Conservation (phyloP, 92 coral and sea anemone genomes). For the Metridium senile region DNA sequence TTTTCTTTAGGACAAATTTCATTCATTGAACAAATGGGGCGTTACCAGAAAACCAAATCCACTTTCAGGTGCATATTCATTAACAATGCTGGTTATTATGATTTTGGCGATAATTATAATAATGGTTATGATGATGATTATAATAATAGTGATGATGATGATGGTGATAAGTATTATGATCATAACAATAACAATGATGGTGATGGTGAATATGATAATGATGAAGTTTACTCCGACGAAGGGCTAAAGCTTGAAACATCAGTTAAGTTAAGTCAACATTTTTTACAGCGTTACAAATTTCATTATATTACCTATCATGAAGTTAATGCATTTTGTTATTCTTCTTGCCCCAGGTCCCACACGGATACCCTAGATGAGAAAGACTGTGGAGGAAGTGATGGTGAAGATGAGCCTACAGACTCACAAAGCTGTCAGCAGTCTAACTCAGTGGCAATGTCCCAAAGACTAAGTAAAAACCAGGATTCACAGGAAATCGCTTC, state of each 20-base stretch:
- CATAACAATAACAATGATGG: not conserved
- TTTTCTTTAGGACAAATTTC: constrained; percentile 76
- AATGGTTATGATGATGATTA: not conserved
- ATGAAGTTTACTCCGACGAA: no score
- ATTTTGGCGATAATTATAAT: not conserved
- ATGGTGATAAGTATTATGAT: not conserved
- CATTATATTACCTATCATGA: no score
- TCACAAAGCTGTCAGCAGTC: constrained; percentile 33
- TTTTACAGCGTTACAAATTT: no score
- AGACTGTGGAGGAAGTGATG: constrained; percentile 62
- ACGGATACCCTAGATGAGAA: constrained; percentile 76
- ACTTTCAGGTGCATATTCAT: constrained; percentile 58
- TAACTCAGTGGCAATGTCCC: not conserved
- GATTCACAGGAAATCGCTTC: constrained; percentile 15
- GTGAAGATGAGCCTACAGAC: constrained; percentile 35
- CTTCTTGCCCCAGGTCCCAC: constrained; percentile 40
- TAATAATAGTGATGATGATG: not conserved
- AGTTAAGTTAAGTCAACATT: no score
- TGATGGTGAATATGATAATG: not conserved
- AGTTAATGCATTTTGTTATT: not conserved
- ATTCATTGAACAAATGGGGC: constrained; percentile 72
- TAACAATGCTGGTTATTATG: no score
- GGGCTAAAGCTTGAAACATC: no score
- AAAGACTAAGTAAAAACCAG: not conserved
- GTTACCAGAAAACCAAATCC: constrained; percentile 47